phyloP scores from a whole-genome alignment of 2,797 vertebrate genomes.

The Propithecus deckenii region DNA sequence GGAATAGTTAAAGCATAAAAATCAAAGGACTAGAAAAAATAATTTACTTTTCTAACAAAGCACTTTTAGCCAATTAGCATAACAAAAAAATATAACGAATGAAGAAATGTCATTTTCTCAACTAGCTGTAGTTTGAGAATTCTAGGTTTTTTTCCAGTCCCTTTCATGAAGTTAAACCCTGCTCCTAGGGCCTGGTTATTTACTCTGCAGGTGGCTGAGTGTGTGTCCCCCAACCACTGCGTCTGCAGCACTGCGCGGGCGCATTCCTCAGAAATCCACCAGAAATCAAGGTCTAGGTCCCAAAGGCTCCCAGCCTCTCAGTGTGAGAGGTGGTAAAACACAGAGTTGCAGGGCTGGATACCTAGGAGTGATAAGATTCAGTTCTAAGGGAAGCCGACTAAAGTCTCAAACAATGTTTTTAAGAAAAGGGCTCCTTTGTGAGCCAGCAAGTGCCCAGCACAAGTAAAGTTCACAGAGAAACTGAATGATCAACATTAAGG shows the following conservation, averaged over 20 bases:
- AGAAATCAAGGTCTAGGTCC: background rate
- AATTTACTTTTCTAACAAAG: too few relatives aligned
- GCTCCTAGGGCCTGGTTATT: background rate
- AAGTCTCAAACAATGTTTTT: background rate
- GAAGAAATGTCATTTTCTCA: background rate
- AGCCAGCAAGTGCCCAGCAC: background rate
- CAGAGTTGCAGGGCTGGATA: background rate
- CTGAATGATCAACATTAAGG: background rate
- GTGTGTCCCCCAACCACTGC: background rate
- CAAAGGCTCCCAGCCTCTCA: background rate
- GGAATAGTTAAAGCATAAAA: conserved; percentile 22
- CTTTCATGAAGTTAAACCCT: background rate
- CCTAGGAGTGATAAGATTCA: background rate
- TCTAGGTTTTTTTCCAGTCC: background rate
- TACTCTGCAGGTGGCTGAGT: fast-evolving
- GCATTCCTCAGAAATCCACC: background rate
- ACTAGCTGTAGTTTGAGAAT: background rate
- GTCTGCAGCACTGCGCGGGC: background rate
- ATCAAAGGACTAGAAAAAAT: conserved; percentile 11
- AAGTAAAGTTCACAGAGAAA: background rate
- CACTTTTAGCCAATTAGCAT: too few relatives aligned
- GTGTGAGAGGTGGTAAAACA: background rate
- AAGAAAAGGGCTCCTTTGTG: background rate
- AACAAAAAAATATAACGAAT: too few relatives aligned
- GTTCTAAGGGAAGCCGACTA: background rate